Percentiles rank a stretch among this genome's conserved stretches.
Evolutionary conservation across 2,888 invertebrate species (phyloP).

Genomic region (Melikaiella ostensackeni): DNA sequence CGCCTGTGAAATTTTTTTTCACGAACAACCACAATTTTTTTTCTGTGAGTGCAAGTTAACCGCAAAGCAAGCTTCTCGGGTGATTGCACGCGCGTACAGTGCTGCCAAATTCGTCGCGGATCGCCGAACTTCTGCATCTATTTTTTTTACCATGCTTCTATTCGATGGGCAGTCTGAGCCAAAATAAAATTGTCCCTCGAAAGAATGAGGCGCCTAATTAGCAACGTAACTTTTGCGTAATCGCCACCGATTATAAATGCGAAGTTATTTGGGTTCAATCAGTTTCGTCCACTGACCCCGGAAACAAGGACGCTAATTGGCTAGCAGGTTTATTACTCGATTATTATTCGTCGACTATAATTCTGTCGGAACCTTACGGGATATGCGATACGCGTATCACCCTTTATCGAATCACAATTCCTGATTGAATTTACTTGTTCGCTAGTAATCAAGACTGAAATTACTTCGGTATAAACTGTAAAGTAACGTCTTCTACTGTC

Average conservation of each 20-base stretch:
- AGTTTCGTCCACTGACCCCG: conserved; percentile 19
- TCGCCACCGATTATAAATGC: conserved; percentile 39
- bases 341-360: conserved; percentile 1
- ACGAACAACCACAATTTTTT: background rate
- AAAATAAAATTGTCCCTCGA: conserved; percentile 49
- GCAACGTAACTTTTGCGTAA: conserved; percentile 47
- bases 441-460: background rate
- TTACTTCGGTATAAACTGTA: too few species aligned
- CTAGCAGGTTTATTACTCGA: background rate
- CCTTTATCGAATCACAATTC: background rate
- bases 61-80: conserved; percentile 18
- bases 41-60: background rate
- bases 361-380: background rate
- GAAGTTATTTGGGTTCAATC: conserved; percentile 1
- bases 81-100: conserved; percentile 16
- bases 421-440: background rate
- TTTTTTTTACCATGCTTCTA: conserved; percentile 43
- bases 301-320: conserved; percentile 1
- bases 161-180: conserved; percentile 41
- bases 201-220: conserved; percentile 46
- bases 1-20: background rate
- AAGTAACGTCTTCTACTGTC: too few species aligned
- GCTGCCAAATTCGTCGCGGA: conserved; percentile 23
- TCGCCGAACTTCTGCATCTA: conserved; percentile 40
- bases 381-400: background rate